Base-by-base conservation (phyloP, 2,888 invertebrate genomes). In the Aelia acuminata region DNA sequence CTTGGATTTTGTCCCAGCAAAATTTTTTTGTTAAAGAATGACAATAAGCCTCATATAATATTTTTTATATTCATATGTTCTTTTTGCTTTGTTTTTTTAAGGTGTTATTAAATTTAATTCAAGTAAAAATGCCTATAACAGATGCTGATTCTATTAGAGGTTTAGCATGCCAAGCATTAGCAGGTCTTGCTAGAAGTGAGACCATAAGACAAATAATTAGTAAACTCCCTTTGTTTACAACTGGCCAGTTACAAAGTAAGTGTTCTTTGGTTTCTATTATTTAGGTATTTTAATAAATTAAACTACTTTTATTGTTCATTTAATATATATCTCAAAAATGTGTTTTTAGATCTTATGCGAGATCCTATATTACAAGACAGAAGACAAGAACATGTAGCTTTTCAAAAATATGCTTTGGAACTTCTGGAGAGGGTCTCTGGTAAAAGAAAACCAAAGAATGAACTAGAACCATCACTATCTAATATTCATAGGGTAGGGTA, bases 351-450 rank as follows among this genome's bases (percentile, higher is more conserved):
- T 90, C 93, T 99, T 88, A 98, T 99, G 97, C 96, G 97, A 88
- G 98, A 99, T 92, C 99, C 99, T 20, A 97, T 99, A 89, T 94
- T 99, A 0, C 98, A 98, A 93, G 99, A 99, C 93, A 98, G 98
- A 92, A 94, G 98, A 0, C 96, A 96, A 90, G 98, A 99, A 91
- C 99, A 99, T 93, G 97, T 98, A 0, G 95, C 96, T 92, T 99
- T 99, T 92, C 98, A 98, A 92, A 97, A 97, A 91, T 97, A 98
- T 92, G 98, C 98, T 0, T 93, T 97, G 20, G 97, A 98, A 91
- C 93, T 99, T 63, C 94, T 99, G 89, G 98, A 98, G 92, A 93
- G 96, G 0, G 96, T 99, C 0, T 97, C 97, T 3, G 98, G 98
- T 0, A 97, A 97, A 93, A 95, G 96, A n/a, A 97, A 96, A 91